Base-by-base conservation (phyloP, 2,113 vertebrate genomes). In the Nanger granti region DNA sequence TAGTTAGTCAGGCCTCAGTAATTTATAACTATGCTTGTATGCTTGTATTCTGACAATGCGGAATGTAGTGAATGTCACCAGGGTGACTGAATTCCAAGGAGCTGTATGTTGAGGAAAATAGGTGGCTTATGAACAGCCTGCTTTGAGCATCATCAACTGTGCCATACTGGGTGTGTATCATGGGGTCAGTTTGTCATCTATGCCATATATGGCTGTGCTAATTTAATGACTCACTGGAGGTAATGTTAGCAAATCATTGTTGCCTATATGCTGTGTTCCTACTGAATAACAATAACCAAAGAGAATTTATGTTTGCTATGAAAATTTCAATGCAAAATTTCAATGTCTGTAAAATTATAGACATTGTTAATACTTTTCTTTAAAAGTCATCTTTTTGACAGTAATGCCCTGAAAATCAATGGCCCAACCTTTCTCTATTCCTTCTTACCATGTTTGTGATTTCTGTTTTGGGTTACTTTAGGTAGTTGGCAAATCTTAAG, bases 91-190 rank as follows among this genome's bases (percentile, higher is more conserved):
- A 73, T 94, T 91, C 59, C 66, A 93, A 57, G 85, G 55, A 84
- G 13, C 37, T 55, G 1, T 64, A 54, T 66, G 14, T 69, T 93
- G 44, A 85, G 52, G 60, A 95, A 89, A 84, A 13, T 83, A 24
- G 52, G 49, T 76, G 57, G 49, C 52, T 96, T 87, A 66, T 69
- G 31, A 92, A 85, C 54, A 86, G 10, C 26, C 66, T 60, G 73
- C 44, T 11, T 90, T 91, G 37, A 93, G 49, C 5, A 7, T 89
- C 85, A 69, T 76, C 4, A 8, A 20, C 92, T 94, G 31, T 97
- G 95, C 98, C 83, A 95, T 57, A 87, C 2, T n/a, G 95, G 96
- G 93, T 91, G 83, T 97, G 89, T 80, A 59, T 85, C 28, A 24
- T 87, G 89, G 92, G 57, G 47, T 87, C 91, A 92, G 62, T 66